Percentiles rank a stretch among this genome's conserved stretches.
phyloP scores from a whole-genome alignment of 2,888 invertebrate genomes.

The Cosmorhoe ocellata region DNA sequence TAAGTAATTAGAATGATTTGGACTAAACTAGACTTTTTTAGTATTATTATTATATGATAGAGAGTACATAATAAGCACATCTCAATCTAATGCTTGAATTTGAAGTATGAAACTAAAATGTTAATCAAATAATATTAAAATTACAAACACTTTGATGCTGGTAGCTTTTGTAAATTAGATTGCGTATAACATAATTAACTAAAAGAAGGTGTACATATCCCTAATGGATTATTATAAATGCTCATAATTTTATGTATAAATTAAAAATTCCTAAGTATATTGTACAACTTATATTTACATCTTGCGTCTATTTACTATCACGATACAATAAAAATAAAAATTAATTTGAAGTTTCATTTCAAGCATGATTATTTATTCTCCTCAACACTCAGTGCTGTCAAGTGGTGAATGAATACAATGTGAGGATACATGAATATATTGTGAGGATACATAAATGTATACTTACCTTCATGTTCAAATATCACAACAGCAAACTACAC shows the following conservation, averaged over 20 bases:
- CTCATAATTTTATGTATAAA: slow-evolving; percentile 73
- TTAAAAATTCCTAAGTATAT: slow-evolving; percentile 52
- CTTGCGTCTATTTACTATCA: slow-evolving; percentile 78
- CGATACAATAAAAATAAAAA: slow-evolving; percentile 67
- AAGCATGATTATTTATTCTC: neutral
- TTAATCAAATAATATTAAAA: neutral
- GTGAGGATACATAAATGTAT: no score
- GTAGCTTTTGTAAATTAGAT: slow-evolving; percentile 62
- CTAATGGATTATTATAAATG: slow-evolving; percentile 61
- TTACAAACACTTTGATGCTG: slow-evolving; percentile 2
- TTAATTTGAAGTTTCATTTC: slow-evolving; percentile 45
- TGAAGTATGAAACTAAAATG: no score
- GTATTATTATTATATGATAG: no score
- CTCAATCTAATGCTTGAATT: no score
- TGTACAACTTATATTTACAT: slow-evolving; percentile 76
- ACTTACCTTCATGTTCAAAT: no score
- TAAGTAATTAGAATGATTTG: no score
- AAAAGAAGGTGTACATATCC: slow-evolving; percentile 73
- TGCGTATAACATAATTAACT: slow-evolving; percentile 48
- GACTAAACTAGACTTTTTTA: no score
- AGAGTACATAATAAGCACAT: no score
- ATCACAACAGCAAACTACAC: no score
- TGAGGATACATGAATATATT: no score
- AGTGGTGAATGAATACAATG: no score
- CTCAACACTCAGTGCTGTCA: no score